Base-by-base conservation (phyloP, 2,113 vertebrate species). In the Setophaga petechia region DNA sequence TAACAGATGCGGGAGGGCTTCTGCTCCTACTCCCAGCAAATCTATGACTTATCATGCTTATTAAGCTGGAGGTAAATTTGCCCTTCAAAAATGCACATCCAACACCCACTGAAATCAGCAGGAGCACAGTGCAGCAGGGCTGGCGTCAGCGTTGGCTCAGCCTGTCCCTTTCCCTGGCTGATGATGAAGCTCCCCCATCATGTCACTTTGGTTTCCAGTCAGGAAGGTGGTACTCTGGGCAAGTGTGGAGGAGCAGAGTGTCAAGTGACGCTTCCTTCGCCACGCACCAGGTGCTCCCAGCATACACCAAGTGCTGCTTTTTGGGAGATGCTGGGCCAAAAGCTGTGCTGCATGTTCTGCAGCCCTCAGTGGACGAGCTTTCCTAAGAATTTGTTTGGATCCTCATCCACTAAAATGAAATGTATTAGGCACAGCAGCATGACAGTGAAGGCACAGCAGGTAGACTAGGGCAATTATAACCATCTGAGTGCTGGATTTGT, bases 1-100 rank as follows among this genome's bases (percentile, higher is more conserved):
- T 87, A 95, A 95, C 96, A 96, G 96, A 96, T 94, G 95, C 86
- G 2, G 94, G 87, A 95, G 94, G 83, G 87, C 91, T 97, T 84
- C 95, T 81, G 87, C 92, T 96, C 76, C 94, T 62, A 76, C 91
- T 97, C 91, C 84, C 77, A 94, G 91, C 65, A 84, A 94, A 92
- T 94, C 89, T 94, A 93, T 89, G 96, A 95, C 94, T 97, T 97
- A 93, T 37, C 79, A 20, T 68, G 83, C 92, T 96, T 94, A 89
- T 93, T 95, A 96, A 90, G 76, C 83, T 78, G 80, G 95, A 96
- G 93, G 93, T 84, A 97, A 93, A 92, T 92, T 95, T 93, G 90
- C 73, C 92, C 90, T 96, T 94, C 94, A 92, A 94, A 95, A 73
- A 84, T 30, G 58, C 3, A 3, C 77, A 76, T 87, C 80, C 92